Evolutionary conservation across 1,140 invertebrate genomes (phyloP).

Genomic region (Antheraea pernyi): DNA sequence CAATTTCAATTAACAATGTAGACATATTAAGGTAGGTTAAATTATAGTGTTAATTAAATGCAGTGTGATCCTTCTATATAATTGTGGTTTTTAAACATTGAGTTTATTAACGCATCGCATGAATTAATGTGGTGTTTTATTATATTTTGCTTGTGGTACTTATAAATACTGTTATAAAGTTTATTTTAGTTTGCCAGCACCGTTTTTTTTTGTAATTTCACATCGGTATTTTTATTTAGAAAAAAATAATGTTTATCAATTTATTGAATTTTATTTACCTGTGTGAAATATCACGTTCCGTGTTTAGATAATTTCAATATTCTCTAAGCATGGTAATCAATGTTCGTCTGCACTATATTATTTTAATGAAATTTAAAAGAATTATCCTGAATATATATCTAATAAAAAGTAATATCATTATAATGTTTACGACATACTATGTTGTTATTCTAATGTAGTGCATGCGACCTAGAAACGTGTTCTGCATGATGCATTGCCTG

Average conservation of each 20-base stretch:
- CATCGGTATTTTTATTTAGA: no score
- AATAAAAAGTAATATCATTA: neutral
- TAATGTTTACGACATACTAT: neutral
- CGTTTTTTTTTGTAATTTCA: no score
- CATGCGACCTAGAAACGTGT: constrained; percentile 8
- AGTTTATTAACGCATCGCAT: neutral
- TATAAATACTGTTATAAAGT: neutral
- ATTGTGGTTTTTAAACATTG: neutral
- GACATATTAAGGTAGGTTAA: neutral
- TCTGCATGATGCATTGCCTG: constrained; percentile 60
- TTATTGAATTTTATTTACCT: neutral
- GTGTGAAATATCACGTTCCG: neutral
- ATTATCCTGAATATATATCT: neutral
- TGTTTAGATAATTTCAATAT: constrained; percentile 2
- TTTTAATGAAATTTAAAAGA: neutral
- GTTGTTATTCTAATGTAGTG: neutral
- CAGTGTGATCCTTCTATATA: neutral
- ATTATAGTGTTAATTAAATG: neutral
- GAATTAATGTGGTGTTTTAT: neutral
- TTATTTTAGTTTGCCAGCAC: neutral
- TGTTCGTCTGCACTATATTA: neutral
- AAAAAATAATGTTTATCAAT: no score
- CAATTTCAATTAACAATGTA: neutral
- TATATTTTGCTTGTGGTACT: neutral
- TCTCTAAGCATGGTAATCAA: neutral